A percentile compares a stretch with the other conserved stretches of the same genome.
phyloP scores from a whole-genome alignment of 2,888 invertebrate species.

The Limenitis camilla region DNA sequence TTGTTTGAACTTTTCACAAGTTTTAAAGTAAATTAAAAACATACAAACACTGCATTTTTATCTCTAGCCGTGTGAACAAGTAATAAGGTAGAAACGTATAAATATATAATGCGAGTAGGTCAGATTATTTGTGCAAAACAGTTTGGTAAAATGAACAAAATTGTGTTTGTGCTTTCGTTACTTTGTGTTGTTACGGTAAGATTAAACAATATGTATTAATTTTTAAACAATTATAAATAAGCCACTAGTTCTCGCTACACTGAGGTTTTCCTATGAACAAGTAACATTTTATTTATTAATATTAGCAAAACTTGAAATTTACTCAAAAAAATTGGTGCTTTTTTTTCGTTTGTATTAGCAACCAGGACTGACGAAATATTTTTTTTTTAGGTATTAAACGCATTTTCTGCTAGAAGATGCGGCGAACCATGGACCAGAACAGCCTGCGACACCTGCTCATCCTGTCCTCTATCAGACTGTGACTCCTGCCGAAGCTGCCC shows the following conservation, averaged over 20 bases:
- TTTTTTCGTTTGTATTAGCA: not conserved
- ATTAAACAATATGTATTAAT: not conserved
- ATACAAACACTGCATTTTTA: too few relatives aligned
- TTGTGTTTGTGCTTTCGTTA: slow-evolving; percentile 14
- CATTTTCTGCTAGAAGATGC: slow-evolving; percentile 26
- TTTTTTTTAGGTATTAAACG: slow-evolving; percentile 30
- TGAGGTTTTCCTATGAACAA: not conserved
- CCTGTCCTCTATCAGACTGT: slow-evolving; percentile 17
- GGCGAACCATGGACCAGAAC: slow-evolving; percentile 22
- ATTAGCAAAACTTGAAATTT: not conserved
- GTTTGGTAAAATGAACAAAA: slow-evolving; percentile 18
- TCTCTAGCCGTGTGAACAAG: too few relatives aligned
- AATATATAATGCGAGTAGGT: too few relatives aligned
- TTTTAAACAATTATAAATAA: too few relatives aligned
- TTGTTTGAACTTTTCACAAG: too few relatives aligned
- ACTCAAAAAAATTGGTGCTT: not conserved
- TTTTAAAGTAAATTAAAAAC: too few relatives aligned
- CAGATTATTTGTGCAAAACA: slow-evolving; percentile 2
- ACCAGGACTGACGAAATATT: not conserved
- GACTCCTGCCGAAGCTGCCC: not conserved
- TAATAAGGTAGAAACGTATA: too few relatives aligned
- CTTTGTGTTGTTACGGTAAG: slow-evolving; percentile 30
- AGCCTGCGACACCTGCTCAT: slow-evolving; percentile 28
- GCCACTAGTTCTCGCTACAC: too few relatives aligned
- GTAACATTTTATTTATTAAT: not conserved